Conservation (phyloP, 2,113 vertebrate genomes). For the Prietella phreatophila region DNA sequence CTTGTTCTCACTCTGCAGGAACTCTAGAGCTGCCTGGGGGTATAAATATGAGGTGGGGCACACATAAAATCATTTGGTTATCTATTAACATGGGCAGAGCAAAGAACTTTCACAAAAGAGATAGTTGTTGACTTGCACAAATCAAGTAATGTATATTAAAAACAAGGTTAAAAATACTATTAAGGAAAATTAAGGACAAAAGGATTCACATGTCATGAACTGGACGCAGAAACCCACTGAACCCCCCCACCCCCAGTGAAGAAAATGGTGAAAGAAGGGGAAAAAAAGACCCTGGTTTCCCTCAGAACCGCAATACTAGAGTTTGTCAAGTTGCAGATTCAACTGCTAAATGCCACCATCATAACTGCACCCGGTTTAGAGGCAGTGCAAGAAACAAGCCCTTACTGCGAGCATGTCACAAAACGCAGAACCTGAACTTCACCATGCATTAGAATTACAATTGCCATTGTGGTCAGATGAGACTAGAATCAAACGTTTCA, state of each 20-base stretch:
- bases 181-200: neutral
- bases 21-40: neutral
- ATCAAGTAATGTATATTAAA: neutral
- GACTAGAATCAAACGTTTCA: neutral
- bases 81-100: neutral
- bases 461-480: neutral
- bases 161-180: neutral
- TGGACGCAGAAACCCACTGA: neutral
- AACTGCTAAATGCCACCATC: neutral
- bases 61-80: neutral
- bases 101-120: neutral
- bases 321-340: neutral
- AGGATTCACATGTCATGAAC: neutral
- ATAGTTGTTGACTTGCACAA: neutral
- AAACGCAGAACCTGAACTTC: neutral
- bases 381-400: neutral
- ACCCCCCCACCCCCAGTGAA: too few species aligned
- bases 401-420: neutral
- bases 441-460: neutral
- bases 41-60: neutral
- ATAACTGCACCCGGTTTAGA: neutral
- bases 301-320: neutral
- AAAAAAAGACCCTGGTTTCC: neutral
- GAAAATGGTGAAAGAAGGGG: neutral
- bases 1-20: neutral